A percentile compares a stretch with the other conserved stretches of the same genome.
phyloP scores from a whole-genome alignment of 2,888 invertebrate species.

The Branchipolynoe longqiensis region DNA sequence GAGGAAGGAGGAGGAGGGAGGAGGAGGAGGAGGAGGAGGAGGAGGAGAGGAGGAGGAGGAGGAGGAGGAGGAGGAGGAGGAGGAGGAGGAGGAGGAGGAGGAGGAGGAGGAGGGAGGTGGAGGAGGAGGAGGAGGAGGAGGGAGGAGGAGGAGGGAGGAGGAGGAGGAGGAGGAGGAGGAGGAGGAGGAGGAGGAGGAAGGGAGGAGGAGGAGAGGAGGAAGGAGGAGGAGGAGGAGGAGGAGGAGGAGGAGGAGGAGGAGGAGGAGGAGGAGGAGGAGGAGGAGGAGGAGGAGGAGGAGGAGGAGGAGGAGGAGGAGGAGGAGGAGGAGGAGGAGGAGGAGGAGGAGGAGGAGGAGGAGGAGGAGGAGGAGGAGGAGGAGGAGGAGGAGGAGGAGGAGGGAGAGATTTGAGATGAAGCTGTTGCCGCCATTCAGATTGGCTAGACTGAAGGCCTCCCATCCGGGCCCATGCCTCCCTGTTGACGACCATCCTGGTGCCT shows the following conservation, averaged over 20 bases:
- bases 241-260: background rate
- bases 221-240: background rate
- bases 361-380: too few relatives aligned
- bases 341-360: too few relatives aligned
- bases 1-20: background rate
- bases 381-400: too few relatives aligned
- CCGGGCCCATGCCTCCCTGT: too few relatives aligned
- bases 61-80: background rate
- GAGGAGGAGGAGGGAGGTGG: background rate
- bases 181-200: background rate
- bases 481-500: too few relatives aligned
- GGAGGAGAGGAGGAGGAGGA: background rate
- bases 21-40: background rate
- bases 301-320: background rate
- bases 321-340: too few relatives aligned
- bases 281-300: background rate
- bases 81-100: background rate
- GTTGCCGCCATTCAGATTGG: too few relatives aligned
- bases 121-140: background rate
- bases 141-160: background rate
- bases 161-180: background rate
- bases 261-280: background rate
- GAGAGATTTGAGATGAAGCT: too few relatives aligned
- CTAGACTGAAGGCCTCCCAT: too few relatives aligned
- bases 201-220: background rate